A percentile compares a stretch with the other conserved stretches of the same genome.
phyloP scores from a whole-genome alignment of 2,888 invertebrate genomes.

The Priocnemis perturbator region DNA sequence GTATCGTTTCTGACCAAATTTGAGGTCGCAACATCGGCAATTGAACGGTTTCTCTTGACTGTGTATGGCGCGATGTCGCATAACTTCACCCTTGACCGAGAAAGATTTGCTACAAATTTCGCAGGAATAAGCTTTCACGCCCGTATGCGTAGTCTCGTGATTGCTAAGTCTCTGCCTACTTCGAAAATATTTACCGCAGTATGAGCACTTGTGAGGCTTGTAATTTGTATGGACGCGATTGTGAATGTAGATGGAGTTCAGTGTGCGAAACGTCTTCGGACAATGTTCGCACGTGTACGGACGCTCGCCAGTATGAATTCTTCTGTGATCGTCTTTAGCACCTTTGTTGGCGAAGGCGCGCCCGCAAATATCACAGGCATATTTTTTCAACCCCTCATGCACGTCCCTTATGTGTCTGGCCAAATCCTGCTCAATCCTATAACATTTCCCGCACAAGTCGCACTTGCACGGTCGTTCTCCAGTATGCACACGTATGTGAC shows the following conservation, averaged over 20 bases:
- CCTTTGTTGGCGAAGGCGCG: conserved; percentile 76
- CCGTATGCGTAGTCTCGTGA: conserved; percentile 75
- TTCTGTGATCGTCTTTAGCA: conserved; percentile 77
- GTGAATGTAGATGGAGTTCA: conserved; percentile 77
- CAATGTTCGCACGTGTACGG: conserved; percentile 75
- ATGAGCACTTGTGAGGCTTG: conserved; percentile 74
- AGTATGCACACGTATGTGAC: conserved; percentile 76
- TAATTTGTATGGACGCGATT: conserved; percentile 72
- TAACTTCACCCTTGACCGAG: conserved; percentile 75
- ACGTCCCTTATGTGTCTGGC: conserved; percentile 77
- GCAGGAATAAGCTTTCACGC: conserved; percentile 74
- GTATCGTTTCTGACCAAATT: conserved; percentile 77
- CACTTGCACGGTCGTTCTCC: conserved; percentile 76
- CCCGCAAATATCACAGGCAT: conserved; percentile 76
- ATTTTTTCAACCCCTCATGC: conserved; percentile 76
- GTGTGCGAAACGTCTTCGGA: conserved; percentile 76
- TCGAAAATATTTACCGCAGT: conserved; percentile 74
- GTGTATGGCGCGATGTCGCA: conserved; percentile 77
- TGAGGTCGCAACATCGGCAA: conserved; percentile 76
- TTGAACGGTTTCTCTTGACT: conserved; percentile 69
- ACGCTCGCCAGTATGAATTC: conserved; percentile 72
- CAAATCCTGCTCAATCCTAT: conserved; percentile 70
- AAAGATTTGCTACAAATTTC: conserved; percentile 76
- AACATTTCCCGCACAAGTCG: conserved; percentile 65
- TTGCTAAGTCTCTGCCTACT: conserved; percentile 74